Evolutionary conservation across 2,888 invertebrate species (phyloP).

Genomic region (Scaptomyza flava): DNA sequence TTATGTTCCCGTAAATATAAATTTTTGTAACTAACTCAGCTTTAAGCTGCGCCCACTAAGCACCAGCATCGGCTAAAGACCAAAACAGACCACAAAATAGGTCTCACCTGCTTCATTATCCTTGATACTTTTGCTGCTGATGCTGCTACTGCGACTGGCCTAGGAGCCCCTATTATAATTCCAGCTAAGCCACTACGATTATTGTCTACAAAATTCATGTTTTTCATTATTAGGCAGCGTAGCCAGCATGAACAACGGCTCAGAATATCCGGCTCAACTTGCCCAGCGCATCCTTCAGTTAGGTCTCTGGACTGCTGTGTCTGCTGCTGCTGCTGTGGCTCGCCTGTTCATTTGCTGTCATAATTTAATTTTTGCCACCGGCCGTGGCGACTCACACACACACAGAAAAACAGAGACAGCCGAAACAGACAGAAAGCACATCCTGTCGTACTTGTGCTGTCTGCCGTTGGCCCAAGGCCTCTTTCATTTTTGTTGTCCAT

Average conservation of each 20-base stretch:
- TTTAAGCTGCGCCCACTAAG: constrained; percentile 5
- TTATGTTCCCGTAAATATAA: neutral
- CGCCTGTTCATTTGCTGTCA: constrained; percentile 74
- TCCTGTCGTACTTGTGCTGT: constrained; percentile 33
- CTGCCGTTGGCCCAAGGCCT: constrained; percentile 37
- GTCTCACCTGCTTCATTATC: constrained; percentile 44
- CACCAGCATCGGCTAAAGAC: neutral
- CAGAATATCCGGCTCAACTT: constrained; percentile 56
- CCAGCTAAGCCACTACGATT: constrained; percentile 70
- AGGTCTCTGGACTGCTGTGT: constrained; percentile 8
- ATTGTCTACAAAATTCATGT: constrained; percentile 80
- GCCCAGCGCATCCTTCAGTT: constrained; percentile 1
- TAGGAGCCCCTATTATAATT: constrained; percentile 60
- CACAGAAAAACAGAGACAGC: constrained; percentile 11
- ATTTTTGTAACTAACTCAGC: neutral
- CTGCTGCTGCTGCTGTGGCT: constrained; percentile 24
- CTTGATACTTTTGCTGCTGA: constrained; percentile 9
- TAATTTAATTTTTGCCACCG: constrained; percentile 78
- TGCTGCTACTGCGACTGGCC: constrained; percentile 6
- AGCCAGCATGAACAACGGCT: constrained; percentile 37
- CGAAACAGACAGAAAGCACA: constrained; percentile 33
- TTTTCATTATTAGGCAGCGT: constrained; percentile 72
- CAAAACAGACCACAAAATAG: constrained; percentile 22
- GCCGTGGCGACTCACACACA: constrained; percentile 31
- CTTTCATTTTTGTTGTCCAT: constrained; percentile 22